phyloP scores from a whole-genome alignment of 2,113 vertebrate species.

The Pungitius pungitius region DNA sequence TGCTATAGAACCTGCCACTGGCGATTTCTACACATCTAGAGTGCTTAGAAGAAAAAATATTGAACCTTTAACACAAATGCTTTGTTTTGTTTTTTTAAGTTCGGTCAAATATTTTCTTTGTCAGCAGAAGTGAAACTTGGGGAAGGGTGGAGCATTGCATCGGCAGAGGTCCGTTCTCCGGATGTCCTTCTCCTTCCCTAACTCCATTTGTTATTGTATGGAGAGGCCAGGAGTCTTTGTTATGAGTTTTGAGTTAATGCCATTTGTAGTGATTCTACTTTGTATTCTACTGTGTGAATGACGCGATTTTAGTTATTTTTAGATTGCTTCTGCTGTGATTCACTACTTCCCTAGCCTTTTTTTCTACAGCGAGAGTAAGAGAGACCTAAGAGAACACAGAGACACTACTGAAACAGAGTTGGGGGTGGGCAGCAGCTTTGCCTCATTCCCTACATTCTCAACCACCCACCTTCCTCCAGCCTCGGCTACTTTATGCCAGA shows the following conservation, averaged over 20 bases:
- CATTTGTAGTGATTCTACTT: not conserved
- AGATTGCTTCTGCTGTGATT: not conserved
- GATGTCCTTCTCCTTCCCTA: not conserved
- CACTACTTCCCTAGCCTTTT: slow-evolving; percentile 11
- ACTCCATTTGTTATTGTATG: not conserved
- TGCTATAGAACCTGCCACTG: not conserved
- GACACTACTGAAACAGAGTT: slow-evolving; percentile 14
- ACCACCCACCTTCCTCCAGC: slow-evolving; percentile 40
- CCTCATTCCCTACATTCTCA: slow-evolving; percentile 56
- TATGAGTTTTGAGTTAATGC: slow-evolving; percentile 1
- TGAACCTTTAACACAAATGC: not conserved
- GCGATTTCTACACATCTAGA: not conserved
- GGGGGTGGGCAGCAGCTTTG: slow-evolving; percentile 38
- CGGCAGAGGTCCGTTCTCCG: not conserved
- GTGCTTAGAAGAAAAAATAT: not conserved
- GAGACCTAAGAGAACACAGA: slow-evolving; percentile 29
- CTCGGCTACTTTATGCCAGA: not conserved
- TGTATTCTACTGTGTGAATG: not conserved
- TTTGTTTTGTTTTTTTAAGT: not conserved
- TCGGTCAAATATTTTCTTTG: not conserved
- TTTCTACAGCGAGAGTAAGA: slow-evolving; percentile 18
- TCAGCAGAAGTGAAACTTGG: not conserved
- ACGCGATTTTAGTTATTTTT: slow-evolving; percentile 19
- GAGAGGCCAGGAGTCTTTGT: not conserved
- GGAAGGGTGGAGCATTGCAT: not conserved